A percentile compares a stretch with the other conserved stretches of the same genome.
Evolutionary conservation across 1,140 invertebrate species (phyloP).

Genomic region (Ctenoplectra terminalis): DNA sequence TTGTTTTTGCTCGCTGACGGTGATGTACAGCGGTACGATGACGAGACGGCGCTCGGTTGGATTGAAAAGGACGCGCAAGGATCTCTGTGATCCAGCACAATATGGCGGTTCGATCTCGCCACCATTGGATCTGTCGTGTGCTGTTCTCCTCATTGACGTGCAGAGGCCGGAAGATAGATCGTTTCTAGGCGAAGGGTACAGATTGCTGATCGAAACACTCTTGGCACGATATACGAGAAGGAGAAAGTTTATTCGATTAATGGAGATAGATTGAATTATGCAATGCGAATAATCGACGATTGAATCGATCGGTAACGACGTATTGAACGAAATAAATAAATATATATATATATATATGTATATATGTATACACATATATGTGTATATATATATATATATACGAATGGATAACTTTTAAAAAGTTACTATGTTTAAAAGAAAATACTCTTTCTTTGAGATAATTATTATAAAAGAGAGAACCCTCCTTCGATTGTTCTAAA

Average conservation of each 20-base stretch:
- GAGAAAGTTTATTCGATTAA: not conserved
- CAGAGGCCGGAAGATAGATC: constrained; percentile 7
- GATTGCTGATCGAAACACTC: constrained; percentile 3
- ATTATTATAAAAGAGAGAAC: not conserved
- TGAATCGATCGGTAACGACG: constrained; percentile 10
- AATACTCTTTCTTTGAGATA: constrained; percentile 23
- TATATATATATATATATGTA: not conserved
- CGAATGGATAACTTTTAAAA: constrained; percentile 23
- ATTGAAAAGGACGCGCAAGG: not conserved
- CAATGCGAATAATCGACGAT: constrained; percentile 7
- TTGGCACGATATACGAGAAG: not conserved
- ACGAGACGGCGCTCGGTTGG: constrained; percentile 3
- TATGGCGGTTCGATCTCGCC: not conserved
- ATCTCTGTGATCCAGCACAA: not conserved
- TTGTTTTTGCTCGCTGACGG: constrained; percentile 36
- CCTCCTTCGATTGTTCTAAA: constrained; percentile 18
- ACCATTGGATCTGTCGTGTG: not conserved
- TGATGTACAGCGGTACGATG: constrained; percentile 17
- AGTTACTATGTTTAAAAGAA: not conserved
- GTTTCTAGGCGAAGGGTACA: constrained; percentile 31
- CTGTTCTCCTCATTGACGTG: constrained; percentile 6
- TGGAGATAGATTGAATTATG: not conserved
- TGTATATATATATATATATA: not conserved
- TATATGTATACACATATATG: not conserved
- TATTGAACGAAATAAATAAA: not conserved